Conservation (phyloP, 2,888 invertebrate genomes). For the Plebejus melissa region DNA sequence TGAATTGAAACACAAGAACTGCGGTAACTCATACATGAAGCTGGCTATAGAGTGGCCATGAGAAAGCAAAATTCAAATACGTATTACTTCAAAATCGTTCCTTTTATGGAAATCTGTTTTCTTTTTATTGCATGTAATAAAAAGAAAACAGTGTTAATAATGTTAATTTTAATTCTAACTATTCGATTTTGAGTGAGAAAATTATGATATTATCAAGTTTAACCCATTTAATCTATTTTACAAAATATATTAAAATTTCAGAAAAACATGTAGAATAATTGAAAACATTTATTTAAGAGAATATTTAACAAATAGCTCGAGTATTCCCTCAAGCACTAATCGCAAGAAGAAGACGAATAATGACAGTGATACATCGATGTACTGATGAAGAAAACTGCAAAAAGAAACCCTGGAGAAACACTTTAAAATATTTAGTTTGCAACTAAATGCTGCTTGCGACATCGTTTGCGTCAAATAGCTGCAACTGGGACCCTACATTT, state of each 20-base stretch:
- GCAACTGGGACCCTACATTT: neutral
- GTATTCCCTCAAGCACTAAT: neutral
- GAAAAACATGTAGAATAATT: neutral
- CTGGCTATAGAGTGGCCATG: neutral
- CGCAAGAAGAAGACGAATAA: constrained; percentile 1
- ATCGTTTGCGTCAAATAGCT: neutral
- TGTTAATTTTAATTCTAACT: too few species aligned
- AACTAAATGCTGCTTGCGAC: neutral
- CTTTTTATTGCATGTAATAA: too few species aligned
- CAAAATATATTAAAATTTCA: neutral
- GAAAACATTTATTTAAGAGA: neutral
- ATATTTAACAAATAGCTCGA: neutral
- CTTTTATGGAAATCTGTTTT: too few species aligned
- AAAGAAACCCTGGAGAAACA: neutral
- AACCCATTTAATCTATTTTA: neutral
- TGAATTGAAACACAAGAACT: neutral
- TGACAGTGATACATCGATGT: neutral
- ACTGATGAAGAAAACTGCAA: neutral
- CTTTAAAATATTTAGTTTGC: neutral
- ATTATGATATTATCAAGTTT: too few species aligned
- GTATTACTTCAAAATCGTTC: neutral
- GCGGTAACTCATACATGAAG: neutral
- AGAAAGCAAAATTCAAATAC: neutral
- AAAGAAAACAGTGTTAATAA: too few species aligned
- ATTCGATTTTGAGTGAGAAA: too few species aligned